Evolutionary conservation across 2,113 vertebrate genomes (phyloP), one percentile per base, ranked within the genome.

Genomic region (Python bivittatus): DNA sequence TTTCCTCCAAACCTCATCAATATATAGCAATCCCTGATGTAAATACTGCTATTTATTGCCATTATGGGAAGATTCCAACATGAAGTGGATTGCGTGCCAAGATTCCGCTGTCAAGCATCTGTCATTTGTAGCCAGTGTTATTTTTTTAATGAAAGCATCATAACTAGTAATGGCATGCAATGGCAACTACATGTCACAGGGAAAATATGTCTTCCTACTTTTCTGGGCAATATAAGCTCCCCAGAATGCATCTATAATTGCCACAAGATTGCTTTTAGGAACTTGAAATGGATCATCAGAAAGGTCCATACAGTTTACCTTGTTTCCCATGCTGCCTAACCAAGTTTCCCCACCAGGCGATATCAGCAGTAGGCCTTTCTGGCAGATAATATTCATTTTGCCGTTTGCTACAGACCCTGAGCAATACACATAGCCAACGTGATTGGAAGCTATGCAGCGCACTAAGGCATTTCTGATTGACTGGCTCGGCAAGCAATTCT

Each of bases 1-100:
- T 94, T 91, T 84, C 92, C 95, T 6, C 29, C 13, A 89, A 89
- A 90, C 93, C 52, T 92, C 92, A n/a, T 93, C 84, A 93, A 93
- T 48, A 90, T 85, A 92, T 61, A 88, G 4, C 0, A 0, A 44
- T 44, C 44, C 53, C 44, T 91, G 33, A 61, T 91, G 33, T 88
- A 85, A 85, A 13, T 68, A 93, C 23, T 64, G 53, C 60, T 52
- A 29, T 88, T 94, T 93, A 93, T 60, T 92, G 1, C 0, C 84
- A 60, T 93, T 91, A 86, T 88, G 23, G 0, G 86, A 92, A 52
- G 91, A 90, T 61, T 84, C 68, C 38, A 90, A 83, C 87, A 92
- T 84, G 57, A 91, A 94, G 88, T 54, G 25, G 64, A 86, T 84
- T 93, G 91, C 85, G 90, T 88, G 91, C 83, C 92, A 95, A 93